These are phyloP conservation scores for Sus cebifrons DNA, from an alignment of 2,797 vertebrate species.

Conservation along the genomic window DNA sequence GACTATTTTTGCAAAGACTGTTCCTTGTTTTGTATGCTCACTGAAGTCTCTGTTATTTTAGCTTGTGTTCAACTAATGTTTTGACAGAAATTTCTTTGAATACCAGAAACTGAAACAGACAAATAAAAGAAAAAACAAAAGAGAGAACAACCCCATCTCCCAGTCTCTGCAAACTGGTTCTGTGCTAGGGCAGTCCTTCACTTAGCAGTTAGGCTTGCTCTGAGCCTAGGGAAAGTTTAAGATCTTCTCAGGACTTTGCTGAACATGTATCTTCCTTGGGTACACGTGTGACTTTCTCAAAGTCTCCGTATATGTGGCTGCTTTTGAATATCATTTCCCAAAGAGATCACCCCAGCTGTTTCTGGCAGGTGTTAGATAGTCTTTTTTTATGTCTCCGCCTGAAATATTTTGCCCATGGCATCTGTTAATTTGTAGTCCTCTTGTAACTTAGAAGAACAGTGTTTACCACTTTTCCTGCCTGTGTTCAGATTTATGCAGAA, in stretches of 20 bases:
- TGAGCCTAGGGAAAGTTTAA: not conserved
- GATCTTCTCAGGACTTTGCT: not conserved
- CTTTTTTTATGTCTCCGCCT: not conserved
- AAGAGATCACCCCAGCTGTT: not conserved
- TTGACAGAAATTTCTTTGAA: not conserved
- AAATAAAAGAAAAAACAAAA: not conserved
- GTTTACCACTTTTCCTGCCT: not conserved
- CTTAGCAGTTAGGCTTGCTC: not conserved
- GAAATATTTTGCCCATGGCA: not conserved
- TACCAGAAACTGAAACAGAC: not conserved
- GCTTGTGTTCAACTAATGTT: conserved; percentile 23
- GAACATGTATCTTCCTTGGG: not conserved
- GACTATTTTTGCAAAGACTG: not conserved
- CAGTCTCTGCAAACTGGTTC: not conserved
- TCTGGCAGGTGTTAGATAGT: not conserved
- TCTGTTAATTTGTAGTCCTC: not conserved
- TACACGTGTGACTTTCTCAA: not conserved
- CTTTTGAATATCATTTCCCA: not conserved
- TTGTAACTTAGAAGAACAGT: not conserved
- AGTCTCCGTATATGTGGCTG: not conserved
- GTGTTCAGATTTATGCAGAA: not conserved
- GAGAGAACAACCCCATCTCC: not conserved
- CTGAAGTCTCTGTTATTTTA: not conserved
- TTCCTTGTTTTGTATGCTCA: not conserved
- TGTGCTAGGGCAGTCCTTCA: not conserved